These are phyloP conservation scores for Lasaia peninsularis DNA, from an alignment of 1,140 invertebrate species.

Conservation along the genomic window DNA sequence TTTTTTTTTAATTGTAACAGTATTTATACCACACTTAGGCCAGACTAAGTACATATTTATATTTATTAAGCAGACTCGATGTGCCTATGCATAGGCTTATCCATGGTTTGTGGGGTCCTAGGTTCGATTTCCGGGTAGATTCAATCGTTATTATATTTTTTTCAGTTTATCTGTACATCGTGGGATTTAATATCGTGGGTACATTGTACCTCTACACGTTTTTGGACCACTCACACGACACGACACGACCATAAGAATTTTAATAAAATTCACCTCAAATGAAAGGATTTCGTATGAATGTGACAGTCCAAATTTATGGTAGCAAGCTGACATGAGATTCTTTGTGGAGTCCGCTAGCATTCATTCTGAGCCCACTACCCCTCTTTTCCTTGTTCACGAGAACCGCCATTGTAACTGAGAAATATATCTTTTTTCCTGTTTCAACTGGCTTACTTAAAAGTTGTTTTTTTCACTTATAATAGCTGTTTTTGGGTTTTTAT, in stretches of 20 bases:
- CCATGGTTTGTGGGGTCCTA: too few species aligned
- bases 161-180: too few species aligned
- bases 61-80: too few species aligned
- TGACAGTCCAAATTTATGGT: slow-evolving; percentile 5
- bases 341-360: slow-evolving; percentile 17
- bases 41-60: too few species aligned
- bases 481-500: neutral
- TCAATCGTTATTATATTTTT: too few species aligned
- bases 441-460: neutral
- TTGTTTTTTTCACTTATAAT: neutral
- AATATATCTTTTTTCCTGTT: slow-evolving; percentile 19
- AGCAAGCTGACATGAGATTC: neutral
- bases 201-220: too few species aligned
- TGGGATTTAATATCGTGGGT: too few species aligned
- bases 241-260: slow-evolving; percentile 9
- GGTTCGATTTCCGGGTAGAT: too few species aligned
- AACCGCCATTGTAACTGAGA: slow-evolving; percentile 21
- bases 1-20: too few species aligned
- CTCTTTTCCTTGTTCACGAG: slow-evolving; percentile 24
- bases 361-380: slow-evolving; percentile 9
- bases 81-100: too few species aligned
- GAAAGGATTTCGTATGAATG: slow-evolving; percentile 7
- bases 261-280: neutral
- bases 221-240: too few species aligned
- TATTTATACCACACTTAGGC: too few species aligned